Percentiles rank a stretch among this genome's conserved stretches.
These are phyloP conservation scores for Parazoanthus darwini DNA, from an alignment of 92 coral and sea anemone genomes.

Conservation along the genomic window DNA sequence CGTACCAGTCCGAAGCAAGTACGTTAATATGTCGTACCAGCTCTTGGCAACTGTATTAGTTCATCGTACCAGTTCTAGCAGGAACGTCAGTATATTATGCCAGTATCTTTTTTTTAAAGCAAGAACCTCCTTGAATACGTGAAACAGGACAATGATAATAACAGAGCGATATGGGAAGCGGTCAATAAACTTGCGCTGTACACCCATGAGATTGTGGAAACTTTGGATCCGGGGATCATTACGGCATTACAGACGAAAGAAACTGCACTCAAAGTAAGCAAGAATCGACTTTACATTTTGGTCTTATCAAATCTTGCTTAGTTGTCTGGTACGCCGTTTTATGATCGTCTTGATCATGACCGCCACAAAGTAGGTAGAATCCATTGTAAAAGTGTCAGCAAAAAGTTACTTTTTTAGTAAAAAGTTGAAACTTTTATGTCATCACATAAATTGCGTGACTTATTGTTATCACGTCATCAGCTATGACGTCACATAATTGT, in stretches of 20 bases:
- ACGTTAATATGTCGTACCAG: neutral
- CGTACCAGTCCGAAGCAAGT: too few relatives aligned
- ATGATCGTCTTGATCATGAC: too few relatives aligned
- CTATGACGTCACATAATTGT: too few relatives aligned
- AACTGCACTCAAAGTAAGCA: slow-evolving; percentile 6
- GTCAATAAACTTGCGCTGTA: neutral
- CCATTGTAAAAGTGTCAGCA: too few relatives aligned
- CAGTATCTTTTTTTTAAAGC: neutral
- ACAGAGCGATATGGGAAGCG: slow-evolving; percentile 21
- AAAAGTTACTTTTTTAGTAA: too few relatives aligned
- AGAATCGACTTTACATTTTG: neutral
- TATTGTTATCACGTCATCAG: too few relatives aligned
- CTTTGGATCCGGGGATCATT: slow-evolving; percentile 7
- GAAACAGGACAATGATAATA: slow-evolving; percentile 21
- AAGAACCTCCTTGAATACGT: slow-evolving; percentile 26
- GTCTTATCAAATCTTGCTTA: neutral
- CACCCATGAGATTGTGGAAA: neutral
- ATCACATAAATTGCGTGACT: too few relatives aligned
- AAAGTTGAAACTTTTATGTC: too few relatives aligned
- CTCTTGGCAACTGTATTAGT: neutral
- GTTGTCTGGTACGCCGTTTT: neutral
- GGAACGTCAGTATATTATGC: too few relatives aligned
- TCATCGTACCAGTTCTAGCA: too few relatives aligned
- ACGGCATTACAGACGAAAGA: neutral
- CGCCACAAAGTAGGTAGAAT: too few relatives aligned